phyloP scores from a whole-genome alignment of 2,888 invertebrate species.

The Trilocha varians region DNA sequence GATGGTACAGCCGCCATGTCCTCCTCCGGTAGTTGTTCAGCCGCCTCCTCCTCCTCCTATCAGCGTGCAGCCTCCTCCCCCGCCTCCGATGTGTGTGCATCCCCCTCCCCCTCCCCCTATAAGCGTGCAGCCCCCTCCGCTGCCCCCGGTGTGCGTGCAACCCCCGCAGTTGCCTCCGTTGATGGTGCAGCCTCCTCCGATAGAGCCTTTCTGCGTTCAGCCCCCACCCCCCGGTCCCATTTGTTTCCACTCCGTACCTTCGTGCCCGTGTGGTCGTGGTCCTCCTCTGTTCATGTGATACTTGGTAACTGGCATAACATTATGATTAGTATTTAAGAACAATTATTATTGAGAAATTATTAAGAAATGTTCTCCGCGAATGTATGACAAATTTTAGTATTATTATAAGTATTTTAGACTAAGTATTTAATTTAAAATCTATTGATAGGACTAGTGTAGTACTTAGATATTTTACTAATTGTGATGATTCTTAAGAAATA shows the following conservation, averaged over 20 bases:
- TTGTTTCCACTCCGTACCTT: slow-evolving; percentile 36
- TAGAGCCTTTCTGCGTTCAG: slow-evolving; percentile 42
- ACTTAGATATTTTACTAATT: no score
- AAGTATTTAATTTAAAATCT: no score
- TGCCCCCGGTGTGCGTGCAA: slow-evolving; percentile 48
- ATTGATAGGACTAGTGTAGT: no score
- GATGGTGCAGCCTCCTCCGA: slow-evolving; percentile 35
- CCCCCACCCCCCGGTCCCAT: slow-evolving; percentile 48
- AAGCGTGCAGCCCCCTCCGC: slow-evolving; percentile 45
- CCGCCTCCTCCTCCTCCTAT: slow-evolving; percentile 46
- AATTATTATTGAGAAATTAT: no score
- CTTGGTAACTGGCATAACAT: no score
- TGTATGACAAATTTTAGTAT: no score
- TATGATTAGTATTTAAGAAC: no score
- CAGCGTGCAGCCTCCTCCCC: slow-evolving; percentile 49
- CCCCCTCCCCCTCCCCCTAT: slow-evolving; percentile 47
- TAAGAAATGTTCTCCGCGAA: no score
- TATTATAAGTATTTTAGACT: no score
- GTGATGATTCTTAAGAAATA: no score
- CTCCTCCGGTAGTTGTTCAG: slow-evolving; percentile 45
- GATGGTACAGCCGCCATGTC: slow-evolving; percentile 49
- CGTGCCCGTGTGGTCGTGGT: slow-evolving; percentile 17
- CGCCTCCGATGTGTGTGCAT: slow-evolving; percentile 46
- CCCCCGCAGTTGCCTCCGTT: slow-evolving; percentile 43
- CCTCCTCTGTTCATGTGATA: slow-evolving; percentile 25